Base-by-base conservation (phyloP, 1,140 invertebrate species). In the Drosophila hydei region DNA sequence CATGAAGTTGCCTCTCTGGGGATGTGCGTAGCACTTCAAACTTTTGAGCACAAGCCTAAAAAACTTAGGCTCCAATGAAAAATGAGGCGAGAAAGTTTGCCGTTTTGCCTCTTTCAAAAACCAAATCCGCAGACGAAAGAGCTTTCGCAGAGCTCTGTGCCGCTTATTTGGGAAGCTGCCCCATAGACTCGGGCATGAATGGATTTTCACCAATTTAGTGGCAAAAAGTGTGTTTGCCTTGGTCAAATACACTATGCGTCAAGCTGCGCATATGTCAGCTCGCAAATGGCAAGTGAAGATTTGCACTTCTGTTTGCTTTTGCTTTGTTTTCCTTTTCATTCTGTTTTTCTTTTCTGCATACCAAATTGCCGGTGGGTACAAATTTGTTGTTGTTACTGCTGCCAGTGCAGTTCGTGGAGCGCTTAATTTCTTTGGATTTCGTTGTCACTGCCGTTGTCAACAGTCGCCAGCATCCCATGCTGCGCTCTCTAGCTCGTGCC, bases 351-450 rank as follows among this genome's bases (percentile, higher is more conserved):
- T 60, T 73, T 69, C 36, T 73, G 71, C 64, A 62, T 68, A 33
- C 30, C 58, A 69, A 73, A 73, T 56, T 56, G 71, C 64, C 51
- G 36, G 25, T 25, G 33, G 71, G 56, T 36, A 50, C 7, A 51
- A 48, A 54, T 52, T 62, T 69, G 43, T 40, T 38, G 42, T 25
- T 38, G 48, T 30, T 43, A 25, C 45, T 33, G 48, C 5, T 27
- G 30, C 67, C 76, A 80, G 79, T 76, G 73, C 73, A 72, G 65
- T 69, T 81, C 87, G 83, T 75, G 83, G 68, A 73, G 78, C 83
- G 75, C 83, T 87, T 88, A 87, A 87, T 87, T 87, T 87, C 83
- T 88, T 88, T 88, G 83, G 75, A 80, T 85, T 87, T 79, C 60
- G 81, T 81, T 85, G 77, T 75, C 83, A 77, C 61, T 77, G 75